Percentiles rank a stretch among this genome's conserved stretches.
Evolutionary conservation across 1,140 invertebrate genomes (phyloP).

Genomic region (Glomeris maerens): DNA sequence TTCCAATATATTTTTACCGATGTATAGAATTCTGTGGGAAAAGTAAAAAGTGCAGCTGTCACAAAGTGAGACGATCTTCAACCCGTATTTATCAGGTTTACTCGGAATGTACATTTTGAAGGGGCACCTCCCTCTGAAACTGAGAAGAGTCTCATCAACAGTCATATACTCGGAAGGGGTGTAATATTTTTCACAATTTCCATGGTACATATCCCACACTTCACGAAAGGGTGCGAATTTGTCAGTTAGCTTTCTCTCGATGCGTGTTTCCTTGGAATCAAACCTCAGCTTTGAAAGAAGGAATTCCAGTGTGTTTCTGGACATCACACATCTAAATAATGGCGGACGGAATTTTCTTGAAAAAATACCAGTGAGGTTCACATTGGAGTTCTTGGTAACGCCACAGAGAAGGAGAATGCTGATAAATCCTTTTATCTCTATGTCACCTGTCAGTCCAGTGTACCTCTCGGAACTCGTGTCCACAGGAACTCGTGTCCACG

Average conservation of each 20-base stretch:
- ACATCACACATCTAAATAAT: slow-evolving; percentile 9
- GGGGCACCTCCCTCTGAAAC: slow-evolving; percentile 14
- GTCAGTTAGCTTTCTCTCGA: slow-evolving; percentile 7
- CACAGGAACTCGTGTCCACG: background rate
- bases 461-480: background rate
- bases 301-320: slow-evolving; percentile 10
- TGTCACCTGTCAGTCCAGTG: background rate
- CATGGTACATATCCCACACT: slow-evolving; percentile 7
- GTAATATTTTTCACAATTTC: slow-evolving; percentile 10
- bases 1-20: slow-evolving; percentile 5
- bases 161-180: slow-evolving; percentile 9
- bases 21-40: slow-evolving; percentile 10
- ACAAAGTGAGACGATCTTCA: slow-evolving; percentile 9
- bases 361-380: background rate
- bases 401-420: background rate
- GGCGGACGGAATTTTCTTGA: background rate
- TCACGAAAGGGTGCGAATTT: slow-evolving; percentile 11
- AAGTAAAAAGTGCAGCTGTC: slow-evolving; percentile 10
- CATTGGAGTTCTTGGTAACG: background rate
- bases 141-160: slow-evolving; percentile 10
- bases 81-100: slow-evolving; percentile 12
- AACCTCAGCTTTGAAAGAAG: slow-evolving; percentile 7
- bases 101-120: slow-evolving; percentile 10
- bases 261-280: slow-evolving; percentile 11
- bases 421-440: background rate